phyloP scores from a whole-genome alignment of 23 tunicate genomes.

The Styela plicata region DNA sequence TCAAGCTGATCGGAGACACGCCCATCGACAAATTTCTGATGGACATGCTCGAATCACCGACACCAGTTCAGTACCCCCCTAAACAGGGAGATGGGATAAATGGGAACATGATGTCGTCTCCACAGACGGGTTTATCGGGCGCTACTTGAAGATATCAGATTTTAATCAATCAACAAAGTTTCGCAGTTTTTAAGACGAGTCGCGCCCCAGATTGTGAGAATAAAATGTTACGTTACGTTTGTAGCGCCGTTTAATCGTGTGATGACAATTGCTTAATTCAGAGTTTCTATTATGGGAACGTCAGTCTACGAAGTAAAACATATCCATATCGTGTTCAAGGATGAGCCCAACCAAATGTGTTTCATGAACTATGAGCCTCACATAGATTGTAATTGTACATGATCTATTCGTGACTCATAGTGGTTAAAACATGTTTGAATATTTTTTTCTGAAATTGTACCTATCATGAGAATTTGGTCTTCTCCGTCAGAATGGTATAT shows the following conservation, averaged over 20 bases:
- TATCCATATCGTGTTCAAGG: no score
- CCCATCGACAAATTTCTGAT: constrained; percentile 91
- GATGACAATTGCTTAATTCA: neutral
- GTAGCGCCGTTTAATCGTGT: no score
- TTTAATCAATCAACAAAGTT: neutral
- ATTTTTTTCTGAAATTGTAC: no score
- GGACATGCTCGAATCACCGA: constrained; percentile 42
- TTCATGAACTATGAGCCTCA: no score
- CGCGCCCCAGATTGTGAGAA: neutral
- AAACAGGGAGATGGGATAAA: neutral
- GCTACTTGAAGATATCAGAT: neutral
- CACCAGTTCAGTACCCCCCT: neutral
- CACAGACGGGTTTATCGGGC: neutral
- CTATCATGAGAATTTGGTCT: no score
- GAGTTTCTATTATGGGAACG: neutral
- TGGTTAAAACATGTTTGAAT: no score
- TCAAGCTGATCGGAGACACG: constrained; percentile 86
- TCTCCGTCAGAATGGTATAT: no score
- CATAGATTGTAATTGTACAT: no score
- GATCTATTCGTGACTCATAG: no score
- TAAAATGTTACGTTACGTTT: neutral
- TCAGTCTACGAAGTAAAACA: neutral
- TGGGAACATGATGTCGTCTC: neutral
- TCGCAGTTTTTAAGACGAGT: neutral
- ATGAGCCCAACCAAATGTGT: no score